Conservation (phyloP, 2,113 vertebrate genomes). For the Mionectes macconnelli region DNA sequence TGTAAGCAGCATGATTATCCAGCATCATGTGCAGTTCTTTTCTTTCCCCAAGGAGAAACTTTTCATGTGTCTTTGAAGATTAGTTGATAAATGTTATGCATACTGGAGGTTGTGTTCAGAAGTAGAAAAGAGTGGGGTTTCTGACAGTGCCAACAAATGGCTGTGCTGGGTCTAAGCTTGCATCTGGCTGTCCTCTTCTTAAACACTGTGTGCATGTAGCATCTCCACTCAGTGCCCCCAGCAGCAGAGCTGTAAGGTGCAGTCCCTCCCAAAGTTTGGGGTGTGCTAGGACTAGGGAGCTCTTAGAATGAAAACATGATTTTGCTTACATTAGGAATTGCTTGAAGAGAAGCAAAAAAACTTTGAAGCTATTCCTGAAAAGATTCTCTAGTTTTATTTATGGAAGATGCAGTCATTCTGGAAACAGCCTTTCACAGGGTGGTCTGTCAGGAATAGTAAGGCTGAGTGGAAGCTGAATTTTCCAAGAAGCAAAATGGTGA, state of each 20-base stretch:
- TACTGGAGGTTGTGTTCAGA: not conserved
- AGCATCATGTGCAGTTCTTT: not conserved
- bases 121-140: not conserved
- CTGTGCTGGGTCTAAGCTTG: not conserved
- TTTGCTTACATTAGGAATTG: not conserved
- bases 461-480: not conserved
- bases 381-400: not conserved
- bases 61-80: not conserved
- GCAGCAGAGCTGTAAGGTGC: not conserved
- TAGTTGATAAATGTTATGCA: not conserved
- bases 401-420: not conserved
- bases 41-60: not conserved
- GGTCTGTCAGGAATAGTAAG: not conserved
- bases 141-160: not conserved
- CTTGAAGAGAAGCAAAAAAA: not conserved
- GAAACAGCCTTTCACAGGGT: not conserved
- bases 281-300: not conserved
- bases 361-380: not conserved
- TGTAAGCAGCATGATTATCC: not conserved
- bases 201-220: fast-evolving
- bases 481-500: not conserved
- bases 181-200: not conserved
- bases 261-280: not conserved
- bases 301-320: not conserved
- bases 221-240: not conserved